A percentile compares a stretch with the other conserved stretches of the same genome.
Conservation (phyloP, 1,140 invertebrate genomes). For the Drosophila bocki region DNA sequence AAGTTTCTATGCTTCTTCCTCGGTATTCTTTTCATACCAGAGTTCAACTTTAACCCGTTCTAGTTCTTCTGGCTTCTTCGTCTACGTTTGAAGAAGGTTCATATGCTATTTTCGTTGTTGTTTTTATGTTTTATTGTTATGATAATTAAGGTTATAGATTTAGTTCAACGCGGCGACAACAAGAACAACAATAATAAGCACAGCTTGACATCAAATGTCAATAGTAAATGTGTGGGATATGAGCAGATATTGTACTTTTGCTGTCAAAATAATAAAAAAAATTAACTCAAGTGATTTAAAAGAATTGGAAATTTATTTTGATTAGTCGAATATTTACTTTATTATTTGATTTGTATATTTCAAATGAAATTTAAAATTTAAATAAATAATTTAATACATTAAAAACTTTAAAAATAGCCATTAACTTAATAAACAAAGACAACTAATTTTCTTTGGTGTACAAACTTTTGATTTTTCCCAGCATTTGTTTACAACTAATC, state of each 20-base stretch:
- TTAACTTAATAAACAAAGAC: background rate
- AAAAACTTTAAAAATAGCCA: background rate
- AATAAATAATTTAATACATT: background rate
- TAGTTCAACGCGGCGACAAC: slow-evolving; percentile 64
- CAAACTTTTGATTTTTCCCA: background rate
- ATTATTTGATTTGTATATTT: background rate
- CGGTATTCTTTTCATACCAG: background rate
- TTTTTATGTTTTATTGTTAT: slow-evolving; percentile 68
- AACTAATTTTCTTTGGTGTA: background rate
- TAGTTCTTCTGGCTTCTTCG: slow-evolving; percentile 66
- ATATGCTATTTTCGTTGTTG: slow-evolving; percentile 36
- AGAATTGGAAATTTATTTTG: no score
- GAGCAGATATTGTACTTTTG: background rate
- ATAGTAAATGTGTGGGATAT: background rate
- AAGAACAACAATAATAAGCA: slow-evolving; percentile 22
- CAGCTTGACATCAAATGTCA: slow-evolving; percentile 48
- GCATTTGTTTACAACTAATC: background rate
- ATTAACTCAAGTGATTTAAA: background rate
- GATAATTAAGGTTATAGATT: slow-evolving; percentile 81
- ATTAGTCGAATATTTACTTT: background rate
- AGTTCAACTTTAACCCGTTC: slow-evolving; percentile 54
- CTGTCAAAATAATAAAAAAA: background rate
- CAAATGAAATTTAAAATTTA: background rate
- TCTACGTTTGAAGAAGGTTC: slow-evolving; percentile 46
- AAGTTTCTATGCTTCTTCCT: background rate